Conservation (phyloP, 2,888 invertebrate genomes). For the Pollenia labialis region DNA sequence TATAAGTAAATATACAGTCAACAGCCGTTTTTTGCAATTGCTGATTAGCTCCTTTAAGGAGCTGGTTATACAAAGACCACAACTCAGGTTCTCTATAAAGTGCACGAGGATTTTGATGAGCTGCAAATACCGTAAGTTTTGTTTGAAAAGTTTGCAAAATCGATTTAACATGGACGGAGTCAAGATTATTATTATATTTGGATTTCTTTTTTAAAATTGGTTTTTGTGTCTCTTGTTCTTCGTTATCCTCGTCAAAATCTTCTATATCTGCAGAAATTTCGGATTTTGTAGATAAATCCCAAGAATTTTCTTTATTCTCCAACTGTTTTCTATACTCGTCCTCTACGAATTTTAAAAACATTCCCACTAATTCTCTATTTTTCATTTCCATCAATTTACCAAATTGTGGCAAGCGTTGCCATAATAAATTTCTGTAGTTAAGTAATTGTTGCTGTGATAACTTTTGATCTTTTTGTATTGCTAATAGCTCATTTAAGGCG, state of each 20-base stretch:
- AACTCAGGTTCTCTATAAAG: constrained; percentile 91
- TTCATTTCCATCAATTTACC: constrained; percentile 91
- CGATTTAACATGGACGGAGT: constrained; percentile 73
- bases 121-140: constrained; percentile 90
- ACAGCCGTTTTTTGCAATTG: constrained; percentile 93
- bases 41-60: constrained; percentile 91
- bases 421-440: constrained; percentile 92
- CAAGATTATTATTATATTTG: constrained; percentile 12
- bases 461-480: constrained; percentile 35
- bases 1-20: constrained; percentile 94
- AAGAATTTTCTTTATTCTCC: constrained; percentile 85
- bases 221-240: constrained; percentile 78
- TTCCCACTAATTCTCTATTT: constrained; percentile 90
- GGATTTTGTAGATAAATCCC: constrained; percentile 85
- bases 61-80: constrained; percentile 90
- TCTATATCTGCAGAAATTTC: constrained; percentile 76
- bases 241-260: constrained; percentile 77
- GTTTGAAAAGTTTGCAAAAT: constrained; percentile 85
- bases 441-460: constrained; percentile 79
- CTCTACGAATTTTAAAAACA: constrained; percentile 91
- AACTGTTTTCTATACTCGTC: constrained; percentile 87
- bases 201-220: constrained; percentile 79
- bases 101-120: constrained; percentile 92
- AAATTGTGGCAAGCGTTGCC: constrained; percentile 91
- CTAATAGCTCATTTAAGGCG: constrained; percentile 75